These are phyloP conservation scores for Drosophila ficusphila DNA, from an alignment of 1,140 invertebrate genomes.

Conservation along the genomic window DNA sequence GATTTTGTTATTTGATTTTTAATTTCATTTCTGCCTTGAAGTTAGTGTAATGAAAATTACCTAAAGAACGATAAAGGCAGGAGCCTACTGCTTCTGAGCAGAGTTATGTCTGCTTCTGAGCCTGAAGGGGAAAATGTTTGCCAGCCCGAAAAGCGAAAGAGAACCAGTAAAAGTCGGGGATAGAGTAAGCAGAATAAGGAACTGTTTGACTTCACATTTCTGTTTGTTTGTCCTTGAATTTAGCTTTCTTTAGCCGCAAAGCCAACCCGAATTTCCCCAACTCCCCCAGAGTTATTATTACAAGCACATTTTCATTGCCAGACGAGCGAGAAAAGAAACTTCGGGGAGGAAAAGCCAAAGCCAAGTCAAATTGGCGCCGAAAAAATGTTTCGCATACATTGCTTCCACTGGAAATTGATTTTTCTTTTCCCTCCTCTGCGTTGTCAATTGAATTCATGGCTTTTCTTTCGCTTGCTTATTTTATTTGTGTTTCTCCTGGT, in stretches of 20 bases:
- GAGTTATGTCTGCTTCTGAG: slow-evolving; percentile 31
- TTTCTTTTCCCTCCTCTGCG: slow-evolving; percentile 28
- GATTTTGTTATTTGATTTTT: not conserved
- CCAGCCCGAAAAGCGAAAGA: slow-evolving; percentile 17
- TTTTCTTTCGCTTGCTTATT: slow-evolving; percentile 70
- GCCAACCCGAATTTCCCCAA: slow-evolving; percentile 23
- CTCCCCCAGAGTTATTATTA: slow-evolving; percentile 62
- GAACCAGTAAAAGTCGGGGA: slow-evolving; percentile 6
- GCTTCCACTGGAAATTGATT: slow-evolving; percentile 67
- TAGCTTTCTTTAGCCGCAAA: slow-evolving; percentile 35
- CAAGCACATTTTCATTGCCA: slow-evolving; percentile 78
- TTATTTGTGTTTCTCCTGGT: slow-evolving; percentile 25
- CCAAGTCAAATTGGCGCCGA: slow-evolving; percentile 50
- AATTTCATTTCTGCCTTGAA: not conserved
- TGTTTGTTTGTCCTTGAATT: slow-evolving; percentile 78
- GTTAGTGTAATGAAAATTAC: slow-evolving; percentile 74
- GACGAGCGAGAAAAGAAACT: slow-evolving; percentile 9
- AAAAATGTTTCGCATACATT: slow-evolving; percentile 57
- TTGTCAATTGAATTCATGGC: slow-evolving; percentile 78
- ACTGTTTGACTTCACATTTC: slow-evolving; percentile 71
- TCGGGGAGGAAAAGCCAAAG: not conserved
- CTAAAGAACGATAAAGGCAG: slow-evolving; percentile 4
- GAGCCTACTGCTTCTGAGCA: slow-evolving; percentile 68
- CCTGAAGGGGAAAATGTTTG: slow-evolving; percentile 46
- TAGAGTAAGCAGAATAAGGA: slow-evolving; percentile 1